Conservation (phyloP, 2,113 vertebrate species). For the Percopsis transmontana region DNA sequence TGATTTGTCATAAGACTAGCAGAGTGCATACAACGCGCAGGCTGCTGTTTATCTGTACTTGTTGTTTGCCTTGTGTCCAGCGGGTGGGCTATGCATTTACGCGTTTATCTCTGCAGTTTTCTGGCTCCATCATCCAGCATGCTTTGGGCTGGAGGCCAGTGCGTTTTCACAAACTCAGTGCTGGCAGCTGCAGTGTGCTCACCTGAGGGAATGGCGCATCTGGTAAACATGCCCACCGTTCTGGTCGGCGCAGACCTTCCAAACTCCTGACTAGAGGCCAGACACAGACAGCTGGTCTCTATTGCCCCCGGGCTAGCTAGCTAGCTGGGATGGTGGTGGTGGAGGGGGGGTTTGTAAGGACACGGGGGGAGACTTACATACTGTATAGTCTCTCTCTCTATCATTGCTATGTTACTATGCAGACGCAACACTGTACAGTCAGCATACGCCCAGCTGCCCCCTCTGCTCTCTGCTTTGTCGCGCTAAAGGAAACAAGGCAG, state of each 20-base stretch:
- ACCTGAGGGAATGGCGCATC: constrained; percentile 71
- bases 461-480: neutral
- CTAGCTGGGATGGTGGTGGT: constrained; percentile 37
- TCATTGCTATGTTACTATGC: neutral
- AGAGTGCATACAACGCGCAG: neutral
- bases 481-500: neutral
- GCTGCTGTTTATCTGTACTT: constrained; percentile 7
- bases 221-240: constrained; percentile 62
- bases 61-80: constrained; percentile 13
- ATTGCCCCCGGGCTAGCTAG: constrained; percentile 31
- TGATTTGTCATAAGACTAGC: neutral
- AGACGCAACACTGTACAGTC: neutral
- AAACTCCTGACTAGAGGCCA: constrained; percentile 57
- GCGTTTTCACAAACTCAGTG: constrained; percentile 40
- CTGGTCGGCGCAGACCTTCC: constrained; percentile 43
- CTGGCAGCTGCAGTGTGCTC: constrained; percentile 62
- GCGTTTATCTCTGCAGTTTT: constrained; percentile 44
- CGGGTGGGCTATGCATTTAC: constrained; percentile 1
- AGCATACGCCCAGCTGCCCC: neutral
- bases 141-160: constrained; percentile 45
- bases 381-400: neutral
- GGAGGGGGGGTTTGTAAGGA: constrained; percentile 12
- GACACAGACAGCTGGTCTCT: constrained; percentile 62
- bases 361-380: neutral
- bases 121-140: constrained; percentile 31